These are phyloP conservation scores for Dexiosoma caninum DNA, from an alignment of 2,888 invertebrate species.

Conservation along the genomic window DNA sequence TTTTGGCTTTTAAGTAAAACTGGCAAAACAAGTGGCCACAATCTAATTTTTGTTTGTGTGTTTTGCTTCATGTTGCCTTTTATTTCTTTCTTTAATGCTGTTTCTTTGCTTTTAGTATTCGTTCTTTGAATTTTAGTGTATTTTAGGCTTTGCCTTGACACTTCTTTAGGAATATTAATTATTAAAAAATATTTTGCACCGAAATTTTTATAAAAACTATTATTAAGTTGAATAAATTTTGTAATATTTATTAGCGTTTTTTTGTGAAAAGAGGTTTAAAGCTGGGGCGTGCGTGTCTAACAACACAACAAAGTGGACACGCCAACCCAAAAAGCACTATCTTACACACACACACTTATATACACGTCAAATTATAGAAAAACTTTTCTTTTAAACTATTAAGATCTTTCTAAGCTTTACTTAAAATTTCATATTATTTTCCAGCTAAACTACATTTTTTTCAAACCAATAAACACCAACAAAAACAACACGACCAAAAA, in stretches of 20 bases:
- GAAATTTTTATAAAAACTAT: not conserved
- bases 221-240: not conserved
- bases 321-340: conserved; percentile 35
- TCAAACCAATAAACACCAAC: conserved; percentile 15
- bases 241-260: not conserved
- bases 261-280: conserved; percentile 26
- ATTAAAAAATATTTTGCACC: not conserved
- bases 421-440: not conserved
- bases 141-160: conserved; percentile 53
- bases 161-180: conserved; percentile 14
- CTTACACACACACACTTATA: not conserved
- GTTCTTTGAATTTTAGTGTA: conserved; percentile 15
- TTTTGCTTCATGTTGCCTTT: conserved; percentile 41
- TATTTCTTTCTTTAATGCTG: conserved; percentile 30
- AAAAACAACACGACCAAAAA: conserved; percentile 36
- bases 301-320: conserved; percentile 40
- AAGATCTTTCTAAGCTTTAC: not conserved
- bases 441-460: conserved; percentile 3
- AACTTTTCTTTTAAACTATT: too few relatives aligned
- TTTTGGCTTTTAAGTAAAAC: conserved; percentile 43
- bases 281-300: conserved; percentile 57
- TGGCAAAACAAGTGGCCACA: conserved; percentile 58
- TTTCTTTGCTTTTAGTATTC: not conserved
- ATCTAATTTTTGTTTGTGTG: not conserved
- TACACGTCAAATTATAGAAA: too few relatives aligned